phyloP scores from a whole-genome alignment of 2,888 invertebrate species.

The Drosophila hamatofila region DNA sequence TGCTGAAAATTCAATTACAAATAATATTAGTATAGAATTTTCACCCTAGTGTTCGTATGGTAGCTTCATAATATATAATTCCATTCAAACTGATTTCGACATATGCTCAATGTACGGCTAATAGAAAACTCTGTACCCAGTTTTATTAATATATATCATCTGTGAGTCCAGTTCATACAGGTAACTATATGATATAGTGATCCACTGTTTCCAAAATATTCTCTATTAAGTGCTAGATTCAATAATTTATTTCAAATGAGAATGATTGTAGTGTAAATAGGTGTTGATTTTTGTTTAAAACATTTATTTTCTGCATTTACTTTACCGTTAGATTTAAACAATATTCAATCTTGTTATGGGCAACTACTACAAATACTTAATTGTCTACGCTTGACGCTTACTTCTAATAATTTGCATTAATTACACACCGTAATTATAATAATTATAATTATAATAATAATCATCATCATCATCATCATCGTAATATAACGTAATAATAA shows the following conservation, averaged over 20 bases:
- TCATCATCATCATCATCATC: slow-evolving; percentile 36
- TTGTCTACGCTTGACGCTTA: slow-evolving; percentile 65
- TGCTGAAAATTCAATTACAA: too few species aligned
- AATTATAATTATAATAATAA: slow-evolving; percentile 27
- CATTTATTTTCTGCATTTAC: slow-evolving; percentile 76
- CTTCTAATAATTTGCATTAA: slow-evolving; percentile 71
- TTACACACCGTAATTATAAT: slow-evolving; percentile 75
- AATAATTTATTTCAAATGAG: not conserved
- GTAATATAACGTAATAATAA: slow-evolving; percentile 68
- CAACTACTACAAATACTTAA: slow-evolving; percentile 77
- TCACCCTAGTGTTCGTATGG: too few species aligned
- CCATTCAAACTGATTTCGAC: too few species aligned
- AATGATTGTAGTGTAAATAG: not conserved
- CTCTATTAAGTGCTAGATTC: not conserved
- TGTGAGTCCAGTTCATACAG: not conserved
- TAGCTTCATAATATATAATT: too few species aligned
- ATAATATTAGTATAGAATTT: too few species aligned
- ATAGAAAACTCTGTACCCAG: too few species aligned
- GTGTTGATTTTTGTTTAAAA: slow-evolving; percentile 67
- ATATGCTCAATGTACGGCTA: too few species aligned
- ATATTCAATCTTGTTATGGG: slow-evolving; percentile 78
- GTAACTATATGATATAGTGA: not conserved
- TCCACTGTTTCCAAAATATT: not conserved
- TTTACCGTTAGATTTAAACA: slow-evolving; percentile 73
- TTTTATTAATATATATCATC: not conserved